These are phyloP conservation scores for Dermatophagoides farinae DNA, from an alignment of 1,140 invertebrate species.

Conservation along the genomic window DNA sequence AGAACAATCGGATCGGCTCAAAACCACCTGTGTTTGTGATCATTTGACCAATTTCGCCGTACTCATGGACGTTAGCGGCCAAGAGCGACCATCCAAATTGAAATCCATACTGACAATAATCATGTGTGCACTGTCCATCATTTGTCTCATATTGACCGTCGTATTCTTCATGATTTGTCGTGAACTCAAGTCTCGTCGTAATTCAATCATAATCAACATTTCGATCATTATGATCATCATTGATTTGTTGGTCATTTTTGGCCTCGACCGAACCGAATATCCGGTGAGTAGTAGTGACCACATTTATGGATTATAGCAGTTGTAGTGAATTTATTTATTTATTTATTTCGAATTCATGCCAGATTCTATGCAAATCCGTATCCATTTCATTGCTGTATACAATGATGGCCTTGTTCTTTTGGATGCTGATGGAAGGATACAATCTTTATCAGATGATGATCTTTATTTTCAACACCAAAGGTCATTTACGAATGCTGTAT, in stretches of 20 bases:
- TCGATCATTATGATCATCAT: constrained; percentile 13
- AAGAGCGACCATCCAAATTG: constrained; percentile 8
- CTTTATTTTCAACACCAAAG: constrained; percentile 24
- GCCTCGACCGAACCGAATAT: constrained; percentile 13
- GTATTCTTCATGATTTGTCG: constrained; percentile 9
- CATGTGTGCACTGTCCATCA: constrained; percentile 10
- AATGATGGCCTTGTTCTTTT: constrained; percentile 27
- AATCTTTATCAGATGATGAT: constrained; percentile 31
- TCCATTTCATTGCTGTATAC: constrained; percentile 28
- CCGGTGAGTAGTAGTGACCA: constrained; percentile 13
- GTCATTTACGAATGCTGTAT: background rate
- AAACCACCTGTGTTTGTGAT: constrained; percentile 27
- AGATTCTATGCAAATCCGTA: constrained; percentile 24
- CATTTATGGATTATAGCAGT: too few relatives aligned
- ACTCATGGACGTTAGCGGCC: constrained; percentile 41
- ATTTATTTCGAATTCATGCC: background rate
- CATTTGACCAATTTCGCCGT: constrained; percentile 32
- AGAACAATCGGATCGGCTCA: background rate
- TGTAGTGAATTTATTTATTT: background rate
- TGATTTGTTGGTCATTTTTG: constrained; percentile 15
- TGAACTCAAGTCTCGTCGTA: constrained; percentile 10
- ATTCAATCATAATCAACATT: constrained; percentile 16
- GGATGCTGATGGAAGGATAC: constrained; percentile 31
- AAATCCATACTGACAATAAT: constrained; percentile 15
- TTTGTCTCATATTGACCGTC: constrained; percentile 13